These are phyloP conservation scores for Phortica magna DNA, from an alignment of 2,888 invertebrate species.

Conservation along the genomic window DNA sequence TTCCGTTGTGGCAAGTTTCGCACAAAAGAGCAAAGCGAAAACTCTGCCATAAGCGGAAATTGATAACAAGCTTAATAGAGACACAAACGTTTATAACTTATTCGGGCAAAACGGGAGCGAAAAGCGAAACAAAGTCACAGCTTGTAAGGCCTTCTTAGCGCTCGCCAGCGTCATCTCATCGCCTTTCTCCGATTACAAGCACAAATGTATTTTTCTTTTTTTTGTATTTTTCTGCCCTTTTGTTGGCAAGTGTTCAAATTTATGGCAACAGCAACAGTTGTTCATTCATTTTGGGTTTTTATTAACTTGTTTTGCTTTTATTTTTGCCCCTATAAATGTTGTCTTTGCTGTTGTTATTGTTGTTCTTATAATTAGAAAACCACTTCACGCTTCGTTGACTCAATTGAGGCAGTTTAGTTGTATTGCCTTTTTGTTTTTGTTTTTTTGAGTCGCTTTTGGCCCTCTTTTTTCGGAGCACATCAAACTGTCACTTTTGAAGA, in stretches of 20 bases:
- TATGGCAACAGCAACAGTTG: slow-evolving; percentile 35
- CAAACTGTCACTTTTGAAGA: slow-evolving; percentile 28
- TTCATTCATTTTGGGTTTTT: slow-evolving; percentile 14
- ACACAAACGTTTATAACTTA: slow-evolving; percentile 21
- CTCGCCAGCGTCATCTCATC: not conserved
- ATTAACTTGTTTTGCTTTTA: slow-evolving; percentile 14
- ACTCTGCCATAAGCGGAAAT: not conserved
- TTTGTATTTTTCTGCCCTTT: not conserved
- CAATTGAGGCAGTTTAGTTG: not conserved
- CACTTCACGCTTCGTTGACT: slow-evolving; percentile 21
- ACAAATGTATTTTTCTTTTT: not conserved
- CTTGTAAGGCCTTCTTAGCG: not conserved
- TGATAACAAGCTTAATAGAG: slow-evolving; percentile 18
- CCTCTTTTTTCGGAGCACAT: not conserved
- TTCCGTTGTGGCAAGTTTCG: not conserved
- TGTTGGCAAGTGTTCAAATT: slow-evolving; percentile 29
- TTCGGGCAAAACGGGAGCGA: not conserved
- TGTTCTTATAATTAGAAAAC: slow-evolving; percentile 22
- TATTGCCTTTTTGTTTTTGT: not conserved
- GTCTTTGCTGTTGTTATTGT: slow-evolving; percentile 2
- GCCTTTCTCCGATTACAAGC: not conserved
- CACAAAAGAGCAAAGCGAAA: not conserved
- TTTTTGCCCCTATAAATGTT: not conserved
- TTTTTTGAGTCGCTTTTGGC: not conserved
- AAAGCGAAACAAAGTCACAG: not conserved